Percentiles rank a stretch among this genome's conserved stretches.
Evolutionary conservation across 2,888 invertebrate genomes (phyloP).

Genomic region (Oligia strigilis): DNA sequence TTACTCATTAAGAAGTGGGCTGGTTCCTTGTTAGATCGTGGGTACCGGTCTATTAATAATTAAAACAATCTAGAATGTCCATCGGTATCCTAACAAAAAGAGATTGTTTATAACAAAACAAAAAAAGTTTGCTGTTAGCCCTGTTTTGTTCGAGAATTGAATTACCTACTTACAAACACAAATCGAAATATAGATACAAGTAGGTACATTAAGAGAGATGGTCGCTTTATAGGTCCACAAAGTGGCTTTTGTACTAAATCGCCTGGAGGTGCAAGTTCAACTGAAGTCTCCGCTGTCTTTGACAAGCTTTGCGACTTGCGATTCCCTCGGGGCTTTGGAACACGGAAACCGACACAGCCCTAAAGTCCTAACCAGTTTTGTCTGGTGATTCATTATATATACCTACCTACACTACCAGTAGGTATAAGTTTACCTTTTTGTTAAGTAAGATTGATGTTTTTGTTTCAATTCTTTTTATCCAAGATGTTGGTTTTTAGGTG

Average conservation of each 20-base stretch:
- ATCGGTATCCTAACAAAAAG: background rate
- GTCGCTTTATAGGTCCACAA: slow-evolving; percentile 22
- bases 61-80: background rate
- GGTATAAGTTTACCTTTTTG: background rate
- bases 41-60: background rate
- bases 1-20: background rate
- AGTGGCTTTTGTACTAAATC: slow-evolving; percentile 48
- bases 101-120: background rate
- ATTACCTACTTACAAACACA: slow-evolving; percentile 6
- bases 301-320: slow-evolving; percentile 53
- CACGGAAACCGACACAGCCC: slow-evolving; percentile 46
- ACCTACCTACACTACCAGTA: too few relatives aligned
- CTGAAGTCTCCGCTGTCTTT: slow-evolving; percentile 53
- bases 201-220: slow-evolving; percentile 20
- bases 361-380: slow-evolving; percentile 44
- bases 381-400: slow-evolving; percentile 27
- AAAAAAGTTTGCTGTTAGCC: background rate
- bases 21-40: background rate
- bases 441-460: too few relatives aligned
- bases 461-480: too few relatives aligned
- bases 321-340: slow-evolving; percentile 44
- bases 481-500: too few relatives aligned
- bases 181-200: background rate
- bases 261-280: slow-evolving; percentile 43
- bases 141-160: background rate